Evolutionary conservation across 2,113 vertebrate genomes (phyloP).

Genomic region (Sula dactylatra): DNA sequence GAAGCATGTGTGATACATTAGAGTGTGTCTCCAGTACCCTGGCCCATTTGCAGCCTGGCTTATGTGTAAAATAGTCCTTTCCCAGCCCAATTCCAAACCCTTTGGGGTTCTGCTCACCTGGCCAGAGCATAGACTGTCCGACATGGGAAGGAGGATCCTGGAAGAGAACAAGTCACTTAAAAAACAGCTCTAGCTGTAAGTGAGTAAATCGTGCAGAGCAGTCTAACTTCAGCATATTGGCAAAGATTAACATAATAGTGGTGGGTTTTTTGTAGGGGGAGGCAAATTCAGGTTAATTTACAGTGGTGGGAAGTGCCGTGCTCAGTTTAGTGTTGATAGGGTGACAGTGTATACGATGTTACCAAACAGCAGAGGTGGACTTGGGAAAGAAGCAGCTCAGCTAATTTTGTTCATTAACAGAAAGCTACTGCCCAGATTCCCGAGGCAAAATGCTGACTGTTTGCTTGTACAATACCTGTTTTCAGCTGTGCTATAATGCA

Average conservation of each 20-base stretch:
- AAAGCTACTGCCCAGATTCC: neutral
- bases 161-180: neutral
- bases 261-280: too few species aligned
- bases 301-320: neutral
- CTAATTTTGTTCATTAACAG: neutral
- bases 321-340: neutral
- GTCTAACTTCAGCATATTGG: neutral
- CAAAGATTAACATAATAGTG: neutral
- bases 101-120: neutral
- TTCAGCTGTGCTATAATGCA: constrained; percentile 4
- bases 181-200: neutral
- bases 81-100: neutral
- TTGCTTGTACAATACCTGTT: neutral
- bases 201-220: neutral
- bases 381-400: neutral
- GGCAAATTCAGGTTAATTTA: neutral
- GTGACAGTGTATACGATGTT: neutral
- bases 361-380: neutral
- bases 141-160: neutral
- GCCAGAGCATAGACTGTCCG: neutral
- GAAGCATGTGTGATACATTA: fast-evolving
- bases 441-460: neutral
- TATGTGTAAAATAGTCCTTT: neutral
- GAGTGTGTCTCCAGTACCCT: neutral
- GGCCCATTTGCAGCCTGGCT: neutral